Base-by-base conservation (phyloP, 2,113 vertebrate genomes). In the Jacana jacana region DNA sequence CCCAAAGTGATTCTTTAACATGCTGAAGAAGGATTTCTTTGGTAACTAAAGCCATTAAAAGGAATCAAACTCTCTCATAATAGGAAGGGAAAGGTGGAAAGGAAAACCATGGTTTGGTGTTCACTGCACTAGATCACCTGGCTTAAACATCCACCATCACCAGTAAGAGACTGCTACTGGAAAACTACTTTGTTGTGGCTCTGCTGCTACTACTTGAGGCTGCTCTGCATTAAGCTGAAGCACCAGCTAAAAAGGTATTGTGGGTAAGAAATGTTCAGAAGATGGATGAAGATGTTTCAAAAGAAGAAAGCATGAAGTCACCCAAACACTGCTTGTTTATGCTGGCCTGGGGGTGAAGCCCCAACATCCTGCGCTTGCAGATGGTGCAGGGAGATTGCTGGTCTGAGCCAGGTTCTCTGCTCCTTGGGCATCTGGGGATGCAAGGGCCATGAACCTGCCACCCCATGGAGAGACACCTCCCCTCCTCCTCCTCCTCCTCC, bases 11-110 rank as follows among this genome's bases (percentile, higher is more conserved):
- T 35, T 37, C 66, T 91, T 95, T 83, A 89, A 85, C 90, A 73
- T 66, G 70, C 87, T 95, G 88, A 90, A 88, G 60, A 91, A 91
- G 91, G 89, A 75, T 94, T 97, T 95, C 65, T 93, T 83, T 81
- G 79, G 89, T 92, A 97, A 77, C 93, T 92, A 88, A 96, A 96
- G 81, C 72, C 89, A 95, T 84, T 81, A 66, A 95, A 88, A 97
- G 83, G 54, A 81, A 88, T 51, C 66, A 86, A 60, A 64, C 23
- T 86, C 83, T 66, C 70, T 52, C 60, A 39, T 42, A 72, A 89
- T 27, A 52, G 76, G 46, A 94, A 57, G 19, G 16, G 69, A 93
- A 95, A 89, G 46, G 57, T 82, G 33, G 33, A 78, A 77, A 57
- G 31, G 33, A 92, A 95, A 81, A 80, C 0, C 2, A 48, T 4